phyloP scores from a whole-genome alignment of 2,888 invertebrate genomes.

The Leptura quadrifasciata region DNA sequence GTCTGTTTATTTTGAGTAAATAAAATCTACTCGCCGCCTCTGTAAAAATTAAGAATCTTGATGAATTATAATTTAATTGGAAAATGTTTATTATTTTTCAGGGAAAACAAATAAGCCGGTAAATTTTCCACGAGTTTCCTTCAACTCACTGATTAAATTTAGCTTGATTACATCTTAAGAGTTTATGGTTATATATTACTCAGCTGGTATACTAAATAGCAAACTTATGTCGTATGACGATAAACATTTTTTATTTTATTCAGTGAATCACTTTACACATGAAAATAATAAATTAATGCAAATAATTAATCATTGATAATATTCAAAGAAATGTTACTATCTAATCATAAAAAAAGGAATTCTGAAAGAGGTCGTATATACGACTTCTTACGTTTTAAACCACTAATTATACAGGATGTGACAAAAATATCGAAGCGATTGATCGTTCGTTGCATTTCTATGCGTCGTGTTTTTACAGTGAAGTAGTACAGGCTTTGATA shows the following conservation, averaged over 20 bases:
- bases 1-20: background rate
- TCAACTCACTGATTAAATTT: background rate
- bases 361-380: background rate
- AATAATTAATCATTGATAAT: slow-evolving; percentile 9
- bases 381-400: background rate
- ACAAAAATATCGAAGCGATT: too few species aligned
- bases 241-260: slow-evolving; percentile 17
- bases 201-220: slow-evolving; percentile 5
- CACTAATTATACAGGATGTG: too few species aligned
- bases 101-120: slow-evolving; percentile 11
- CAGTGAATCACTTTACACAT: slow-evolving; percentile 9
- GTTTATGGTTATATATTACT: slow-evolving; percentile 10
- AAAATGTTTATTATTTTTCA: slow-evolving; percentile 10
- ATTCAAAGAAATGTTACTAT: slow-evolving; percentile 14
- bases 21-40: background rate
- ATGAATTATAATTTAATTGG: slow-evolving; percentile 6
- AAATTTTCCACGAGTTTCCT: slow-evolving; percentile 4
- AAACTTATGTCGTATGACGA: slow-evolving; percentile 2
- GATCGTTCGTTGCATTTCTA: too few species aligned
- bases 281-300: slow-evolving; percentile 19
- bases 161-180: slow-evolving; percentile 1
- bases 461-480: too few species aligned
- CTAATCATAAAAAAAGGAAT: background rate
- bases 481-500: too few species aligned
- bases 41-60: slow-evolving; percentile 12